These are phyloP conservation scores for Limenitis camilla DNA, from an alignment of 2,888 invertebrate genomes.

Conservation along the genomic window DNA sequence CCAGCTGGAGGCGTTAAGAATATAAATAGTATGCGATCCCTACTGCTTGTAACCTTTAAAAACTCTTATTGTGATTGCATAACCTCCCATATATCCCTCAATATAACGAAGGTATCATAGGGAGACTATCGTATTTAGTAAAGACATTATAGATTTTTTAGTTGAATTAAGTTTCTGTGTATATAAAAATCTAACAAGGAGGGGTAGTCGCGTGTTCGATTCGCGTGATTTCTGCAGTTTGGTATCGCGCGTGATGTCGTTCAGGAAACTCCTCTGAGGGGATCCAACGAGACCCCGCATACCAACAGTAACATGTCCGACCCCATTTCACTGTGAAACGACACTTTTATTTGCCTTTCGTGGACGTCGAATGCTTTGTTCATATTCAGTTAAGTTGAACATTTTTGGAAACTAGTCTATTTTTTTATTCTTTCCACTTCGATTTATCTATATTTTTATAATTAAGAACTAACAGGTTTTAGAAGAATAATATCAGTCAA, in stretches of 20 bases:
- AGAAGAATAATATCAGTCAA: too few relatives aligned
- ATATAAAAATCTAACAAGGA: neutral
- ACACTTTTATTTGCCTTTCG: slow-evolving; percentile 59
- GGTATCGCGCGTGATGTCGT: slow-evolving; percentile 65
- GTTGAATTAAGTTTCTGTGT: too few relatives aligned
- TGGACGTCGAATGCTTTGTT: slow-evolving; percentile 26
- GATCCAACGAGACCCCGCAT: slow-evolving; percentile 55
- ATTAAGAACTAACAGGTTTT: too few relatives aligned
- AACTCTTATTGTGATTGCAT: too few relatives aligned
- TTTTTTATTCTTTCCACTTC: neutral
- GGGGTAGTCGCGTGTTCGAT: slow-evolving; percentile 51
- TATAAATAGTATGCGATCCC: too few relatives aligned
- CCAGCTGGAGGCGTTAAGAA: too few relatives aligned
- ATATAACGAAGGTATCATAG: too few relatives aligned
- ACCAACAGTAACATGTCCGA: slow-evolving; percentile 62
- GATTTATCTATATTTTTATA: too few relatives aligned
- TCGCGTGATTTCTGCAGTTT: slow-evolving; percentile 68
- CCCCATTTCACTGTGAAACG: slow-evolving; percentile 64
- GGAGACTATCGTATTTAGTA: too few relatives aligned
- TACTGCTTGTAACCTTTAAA: too few relatives aligned
- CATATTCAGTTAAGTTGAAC: slow-evolving; percentile 10
- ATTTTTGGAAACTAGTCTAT: slow-evolving; percentile 1
- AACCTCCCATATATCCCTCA: too few relatives aligned
- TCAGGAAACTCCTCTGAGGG: slow-evolving; percentile 51
- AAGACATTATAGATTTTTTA: too few relatives aligned